Conservation (phyloP, 2,113 vertebrate genomes). For the Pelobates fuscus region DNA sequence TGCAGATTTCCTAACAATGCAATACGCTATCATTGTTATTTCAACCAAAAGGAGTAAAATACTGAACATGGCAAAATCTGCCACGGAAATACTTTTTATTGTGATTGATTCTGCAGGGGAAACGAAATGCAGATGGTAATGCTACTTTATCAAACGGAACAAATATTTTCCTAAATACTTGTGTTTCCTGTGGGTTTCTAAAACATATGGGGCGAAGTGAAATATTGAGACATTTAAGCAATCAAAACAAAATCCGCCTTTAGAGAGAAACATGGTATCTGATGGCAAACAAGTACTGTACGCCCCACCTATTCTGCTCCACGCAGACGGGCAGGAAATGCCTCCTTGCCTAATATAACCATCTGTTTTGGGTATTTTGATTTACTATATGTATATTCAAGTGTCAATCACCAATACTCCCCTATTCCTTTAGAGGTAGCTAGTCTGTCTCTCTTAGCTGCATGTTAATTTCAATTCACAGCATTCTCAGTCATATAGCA, state of each 20-base stretch:
- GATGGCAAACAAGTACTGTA: neutral
- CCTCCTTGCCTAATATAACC: no score
- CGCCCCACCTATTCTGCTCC: neutral
- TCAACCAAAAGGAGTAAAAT: no score
- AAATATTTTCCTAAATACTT: neutral
- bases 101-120: neutral
- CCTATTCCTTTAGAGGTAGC: neutral
- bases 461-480: no score
- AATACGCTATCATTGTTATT: no score
- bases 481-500: no score
- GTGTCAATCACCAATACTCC: no score
- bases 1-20: no score
- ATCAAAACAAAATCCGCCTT: conserved; percentile 18
- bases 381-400: neutral
- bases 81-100: neutral
- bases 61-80: neutral
- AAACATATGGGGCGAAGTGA: conserved; percentile 16
- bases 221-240: conserved; percentile 30
- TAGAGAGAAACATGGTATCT: neutral
- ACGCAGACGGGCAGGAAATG: no score
- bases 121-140: conserved; percentile 13
- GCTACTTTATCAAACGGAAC: neutral
- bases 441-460: neutral
- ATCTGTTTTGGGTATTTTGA: neutral
- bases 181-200: neutral